Evolutionary conservation across 2,888 invertebrate genomes (phyloP).

Genomic region (Amblyteles armatorius): DNA sequence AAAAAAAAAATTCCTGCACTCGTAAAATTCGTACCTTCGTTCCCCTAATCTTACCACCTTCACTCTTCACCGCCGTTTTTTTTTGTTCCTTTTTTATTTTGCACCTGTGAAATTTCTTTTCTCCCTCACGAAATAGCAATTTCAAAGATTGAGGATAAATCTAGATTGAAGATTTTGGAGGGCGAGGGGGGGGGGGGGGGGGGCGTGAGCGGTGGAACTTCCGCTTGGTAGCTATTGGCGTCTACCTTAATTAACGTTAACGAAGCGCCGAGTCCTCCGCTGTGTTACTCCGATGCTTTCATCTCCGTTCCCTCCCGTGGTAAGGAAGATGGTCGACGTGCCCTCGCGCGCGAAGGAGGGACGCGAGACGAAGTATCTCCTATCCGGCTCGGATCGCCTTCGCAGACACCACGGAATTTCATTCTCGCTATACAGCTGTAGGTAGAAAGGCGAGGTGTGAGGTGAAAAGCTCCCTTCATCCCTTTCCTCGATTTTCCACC

Average conservation of each 20-base stretch:
- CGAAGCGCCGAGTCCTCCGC: slow-evolving; percentile 70
- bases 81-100: not conserved
- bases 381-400: slow-evolving; percentile 59
- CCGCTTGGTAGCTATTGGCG: slow-evolving; percentile 50
- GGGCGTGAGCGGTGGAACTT: not conserved
- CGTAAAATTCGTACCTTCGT: not conserved
- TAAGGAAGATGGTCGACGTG: slow-evolving; percentile 54
- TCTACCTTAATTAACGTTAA: slow-evolving; percentile 79
- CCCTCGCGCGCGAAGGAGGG: slow-evolving; percentile 5
- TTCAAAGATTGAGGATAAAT: slow-evolving; percentile 20
- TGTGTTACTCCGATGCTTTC: slow-evolving; percentile 25
- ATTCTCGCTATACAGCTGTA: slow-evolving; percentile 63
- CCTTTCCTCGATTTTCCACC: slow-evolving; percentile 30
- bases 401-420: slow-evolving; percentile 74
- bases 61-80: not conserved
- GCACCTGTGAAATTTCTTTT: slow-evolving; percentile 14
- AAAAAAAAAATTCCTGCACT: slow-evolving; percentile 15
- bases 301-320: slow-evolving; percentile 7
- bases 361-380: slow-evolving; percentile 40
- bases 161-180: slow-evolving; percentile 12
- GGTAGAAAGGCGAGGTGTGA: slow-evolving; percentile 2
- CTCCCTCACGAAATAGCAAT: slow-evolving; percentile 12
- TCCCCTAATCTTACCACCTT: not conserved
- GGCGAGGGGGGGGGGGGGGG: not conserved
- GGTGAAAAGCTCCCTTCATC: slow-evolving; percentile 44